Percentiles rank a stretch among this genome's conserved stretches.
Conservation (phyloP, 2,113 vertebrate genomes). For the Caloenas nicobarica region DNA sequence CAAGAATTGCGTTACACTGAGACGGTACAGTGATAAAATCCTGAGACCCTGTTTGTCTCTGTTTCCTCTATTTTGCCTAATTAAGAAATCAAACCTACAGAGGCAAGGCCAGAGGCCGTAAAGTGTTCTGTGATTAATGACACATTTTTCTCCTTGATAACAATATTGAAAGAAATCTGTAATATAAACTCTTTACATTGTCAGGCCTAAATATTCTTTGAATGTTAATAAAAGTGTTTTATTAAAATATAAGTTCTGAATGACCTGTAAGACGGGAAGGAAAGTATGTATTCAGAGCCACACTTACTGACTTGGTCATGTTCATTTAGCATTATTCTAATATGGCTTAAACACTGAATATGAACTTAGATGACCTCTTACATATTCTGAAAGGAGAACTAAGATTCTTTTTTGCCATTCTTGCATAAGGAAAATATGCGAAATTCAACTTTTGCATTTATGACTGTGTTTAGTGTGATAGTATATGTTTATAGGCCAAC, state of each 20-base stretch:
- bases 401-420: not conserved
- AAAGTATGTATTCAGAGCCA: not conserved
- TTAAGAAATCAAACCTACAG: not conserved
- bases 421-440: not conserved
- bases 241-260: not conserved
- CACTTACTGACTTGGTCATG: not conserved
- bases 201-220: not conserved
- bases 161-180: not conserved
- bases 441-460: not conserved
- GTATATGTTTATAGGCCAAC: not conserved
- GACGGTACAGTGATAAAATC: not conserved
- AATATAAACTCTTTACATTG: not conserved
- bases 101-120: not conserved
- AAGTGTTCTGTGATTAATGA: not conserved
- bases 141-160: not conserved
- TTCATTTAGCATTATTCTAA: not conserved
- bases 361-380: not conserved
- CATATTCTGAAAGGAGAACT: not conserved
- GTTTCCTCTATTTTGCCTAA: not conserved
- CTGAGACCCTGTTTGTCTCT: not conserved
- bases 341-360: not conserved
- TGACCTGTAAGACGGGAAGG: not conserved
- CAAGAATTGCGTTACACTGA: not conserved
- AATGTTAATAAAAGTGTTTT: not conserved
- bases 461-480: not conserved